Base-by-base conservation (phyloP, 2,113 vertebrate genomes). In the Psilopogon haemacephalus region DNA sequence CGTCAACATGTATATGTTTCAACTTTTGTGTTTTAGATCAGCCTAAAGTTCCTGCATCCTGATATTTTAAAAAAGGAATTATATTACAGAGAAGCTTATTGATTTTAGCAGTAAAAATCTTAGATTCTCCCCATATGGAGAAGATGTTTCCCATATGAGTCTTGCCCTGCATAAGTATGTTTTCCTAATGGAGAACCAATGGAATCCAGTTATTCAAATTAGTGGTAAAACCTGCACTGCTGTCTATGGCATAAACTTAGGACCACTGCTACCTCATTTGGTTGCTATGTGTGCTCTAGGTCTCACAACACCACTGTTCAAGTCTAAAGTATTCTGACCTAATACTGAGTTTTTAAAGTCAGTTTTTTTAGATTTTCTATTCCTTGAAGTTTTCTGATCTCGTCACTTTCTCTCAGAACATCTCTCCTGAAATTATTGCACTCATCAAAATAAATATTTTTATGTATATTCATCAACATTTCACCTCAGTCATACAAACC, bases 221-320 rank as follows among this genome's bases (percentile, higher is more conserved):
- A 54, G 8, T 32, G 8, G 32, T 35, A 72, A 89, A 67, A n/a
- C 13, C 32, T 52, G 18, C 26, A 33, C 11, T 55, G 24, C 50
- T 38, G 8, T 50, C 38, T 62, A 5, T 74, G 5, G 10, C 32
- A 4, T 37, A 60, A 78, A 48, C 12, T 26, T 42, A 42, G 62
- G 27, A 79, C 17, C 6, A 60, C 38, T 50, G 48, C 12, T 50
- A 50, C 23, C 48, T 24, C 48, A 46, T 50, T 76, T 59, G 26
- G 11, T 14, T 48, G 8, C 6, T 58, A 14, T 6, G 3, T 48
- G 15, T 0, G 1, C 16, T 59, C 8, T 35, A 59, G 52, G 27
- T 72, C 12, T 46, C n/a, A 30, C 24, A 62, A 26, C n/a, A 72
- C 21, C 37, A 77, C 42, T 54, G 17, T 14, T 52, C 9, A 80